Percentiles rank a stretch among this genome's conserved stretches.
phyloP scores from a whole-genome alignment of 2,888 invertebrate genomes.

The Lycocerus yunnanus region DNA sequence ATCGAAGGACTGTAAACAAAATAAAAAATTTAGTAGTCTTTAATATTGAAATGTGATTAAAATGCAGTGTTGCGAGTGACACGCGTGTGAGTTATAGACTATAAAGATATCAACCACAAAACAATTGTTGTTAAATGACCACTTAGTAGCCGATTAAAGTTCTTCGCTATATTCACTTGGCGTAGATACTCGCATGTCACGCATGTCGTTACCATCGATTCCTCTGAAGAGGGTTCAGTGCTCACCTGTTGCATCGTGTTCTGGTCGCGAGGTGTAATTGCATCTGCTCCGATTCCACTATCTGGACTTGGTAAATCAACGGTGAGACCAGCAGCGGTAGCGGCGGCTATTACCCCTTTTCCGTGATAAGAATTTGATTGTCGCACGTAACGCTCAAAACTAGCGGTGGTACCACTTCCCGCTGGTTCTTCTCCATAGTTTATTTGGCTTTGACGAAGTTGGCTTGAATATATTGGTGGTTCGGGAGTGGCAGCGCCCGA shows the following conservation, averaged over 20 bases:
- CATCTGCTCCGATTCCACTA: constrained; percentile 93
- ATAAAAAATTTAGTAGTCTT: constrained; percentile 32
- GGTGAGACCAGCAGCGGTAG: constrained; percentile 79
- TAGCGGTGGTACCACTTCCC: constrained; percentile 63
- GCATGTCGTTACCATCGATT: constrained; percentile 18
- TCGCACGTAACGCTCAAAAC: constrained; percentile 71
- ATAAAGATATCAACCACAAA: constrained; percentile 29
- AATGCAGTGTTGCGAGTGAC: constrained; percentile 39
- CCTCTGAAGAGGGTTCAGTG: constrained; percentile 40
- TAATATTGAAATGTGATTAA: constrained; percentile 17
- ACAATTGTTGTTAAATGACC: constrained; percentile 28
- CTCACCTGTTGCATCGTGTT: constrained; percentile 88
- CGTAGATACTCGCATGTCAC: constrained; percentile 26
- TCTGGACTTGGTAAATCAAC: constrained; percentile 95
- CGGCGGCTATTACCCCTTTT: constrained; percentile 73
- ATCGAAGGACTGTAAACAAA: constrained; percentile 79
- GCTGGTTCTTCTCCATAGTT: constrained; percentile 62
- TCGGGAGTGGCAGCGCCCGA: constrained; percentile 63
- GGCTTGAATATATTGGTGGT: constrained; percentile 54
- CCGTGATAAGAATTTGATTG: constrained; percentile 70
- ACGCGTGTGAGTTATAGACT: constrained; percentile 35
- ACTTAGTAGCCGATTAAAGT: constrained; percentile 28
- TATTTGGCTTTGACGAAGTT: constrained; percentile 58
- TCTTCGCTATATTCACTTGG: constrained; percentile 32
- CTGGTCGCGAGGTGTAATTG: constrained; percentile 89